These are phyloP conservation scores for Campoletis sonorensis DNA, from an alignment of 1,140 invertebrate genomes.

Conservation along the genomic window DNA sequence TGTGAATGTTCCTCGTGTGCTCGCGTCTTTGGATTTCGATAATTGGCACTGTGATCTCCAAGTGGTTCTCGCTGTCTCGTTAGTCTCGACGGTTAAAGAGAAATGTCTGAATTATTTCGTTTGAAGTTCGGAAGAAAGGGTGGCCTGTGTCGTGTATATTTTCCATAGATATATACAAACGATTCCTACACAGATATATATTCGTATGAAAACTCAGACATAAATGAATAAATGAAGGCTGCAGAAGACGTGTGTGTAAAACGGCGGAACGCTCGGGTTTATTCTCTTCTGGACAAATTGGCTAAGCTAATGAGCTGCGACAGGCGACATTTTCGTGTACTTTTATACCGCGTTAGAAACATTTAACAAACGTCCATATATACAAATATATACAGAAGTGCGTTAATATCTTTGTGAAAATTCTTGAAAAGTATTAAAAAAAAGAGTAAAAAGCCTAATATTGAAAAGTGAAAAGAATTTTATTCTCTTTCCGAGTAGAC, in stretches of 20 bases:
- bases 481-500: not conserved
- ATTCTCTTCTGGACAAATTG: conserved; percentile 72
- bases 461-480: conserved; percentile 15
- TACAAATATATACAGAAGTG: not conserved
- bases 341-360: conserved; percentile 54
- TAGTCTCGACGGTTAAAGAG: conserved; percentile 63
- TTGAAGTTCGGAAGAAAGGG: conserved; percentile 70
- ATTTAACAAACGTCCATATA: too few relatives aligned
- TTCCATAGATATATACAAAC: conserved; percentile 5
- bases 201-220: conserved; percentile 12
- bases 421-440: not conserved
- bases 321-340: conserved; percentile 56
- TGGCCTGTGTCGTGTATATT: conserved; percentile 1
- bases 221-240: conserved; percentile 22
- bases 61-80: conserved; percentile 48
- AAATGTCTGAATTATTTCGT: conserved; percentile 76
- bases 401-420: conserved; percentile 16
- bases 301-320: conserved; percentile 70
- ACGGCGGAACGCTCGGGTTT: conserved; percentile 63
- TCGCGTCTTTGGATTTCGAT: conserved; percentile 71
- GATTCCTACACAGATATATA: not conserved
- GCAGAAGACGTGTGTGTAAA: conserved; percentile 1
- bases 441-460: not conserved
- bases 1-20: conserved; percentile 8
- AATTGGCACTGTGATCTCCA: conserved; percentile 71